phyloP scores from a whole-genome alignment of 1,140 invertebrate species.

The Drosophila pachea region DNA sequence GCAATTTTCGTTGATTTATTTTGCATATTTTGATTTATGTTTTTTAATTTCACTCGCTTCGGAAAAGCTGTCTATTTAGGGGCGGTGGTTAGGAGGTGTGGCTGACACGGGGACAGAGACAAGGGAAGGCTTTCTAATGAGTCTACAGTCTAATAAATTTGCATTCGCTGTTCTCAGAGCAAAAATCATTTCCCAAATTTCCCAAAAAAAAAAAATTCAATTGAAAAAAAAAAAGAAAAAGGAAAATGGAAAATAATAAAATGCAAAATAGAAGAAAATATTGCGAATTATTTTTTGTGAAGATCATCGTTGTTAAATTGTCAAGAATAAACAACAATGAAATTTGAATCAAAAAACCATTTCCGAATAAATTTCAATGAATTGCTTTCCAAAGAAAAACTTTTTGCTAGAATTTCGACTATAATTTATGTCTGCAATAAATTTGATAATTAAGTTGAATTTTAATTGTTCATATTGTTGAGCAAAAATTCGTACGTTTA shows the following conservation, averaged over 20 bases:
- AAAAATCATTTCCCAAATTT: conserved; percentile 5
- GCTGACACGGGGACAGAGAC: neutral
- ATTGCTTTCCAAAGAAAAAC: conserved; percentile 1
- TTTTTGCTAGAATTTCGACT: conserved; percentile 7
- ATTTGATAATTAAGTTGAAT: conserved; percentile 1
- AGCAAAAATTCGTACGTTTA: neutral
- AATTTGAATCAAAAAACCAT: conserved; percentile 4
- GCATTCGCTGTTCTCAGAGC: conserved; percentile 53
- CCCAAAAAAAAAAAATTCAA: conserved; percentile 11
- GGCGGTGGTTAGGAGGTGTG: neutral
- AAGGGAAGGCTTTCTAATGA: conserved; percentile 20
- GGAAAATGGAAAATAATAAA: conserved; percentile 3
- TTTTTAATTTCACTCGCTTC: conserved; percentile 59
- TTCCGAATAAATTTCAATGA: conserved; percentile 12
- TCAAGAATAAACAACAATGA: neutral
- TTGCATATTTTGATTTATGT: conserved; percentile 65
- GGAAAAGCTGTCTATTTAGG: conserved; percentile 21
- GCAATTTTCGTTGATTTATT: conserved; percentile 67
- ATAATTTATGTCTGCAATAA: neutral
- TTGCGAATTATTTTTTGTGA: conserved; percentile 6
- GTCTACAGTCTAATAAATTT: conserved; percentile 66
- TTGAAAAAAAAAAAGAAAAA: conserved; percentile 12
- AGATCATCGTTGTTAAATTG: conserved; percentile 2
- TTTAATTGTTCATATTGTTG: neutral
- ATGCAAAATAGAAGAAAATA: neutral